phyloP scores from a whole-genome alignment of 2,797 vertebrate species.

The Sebastes glaucus region DNA sequence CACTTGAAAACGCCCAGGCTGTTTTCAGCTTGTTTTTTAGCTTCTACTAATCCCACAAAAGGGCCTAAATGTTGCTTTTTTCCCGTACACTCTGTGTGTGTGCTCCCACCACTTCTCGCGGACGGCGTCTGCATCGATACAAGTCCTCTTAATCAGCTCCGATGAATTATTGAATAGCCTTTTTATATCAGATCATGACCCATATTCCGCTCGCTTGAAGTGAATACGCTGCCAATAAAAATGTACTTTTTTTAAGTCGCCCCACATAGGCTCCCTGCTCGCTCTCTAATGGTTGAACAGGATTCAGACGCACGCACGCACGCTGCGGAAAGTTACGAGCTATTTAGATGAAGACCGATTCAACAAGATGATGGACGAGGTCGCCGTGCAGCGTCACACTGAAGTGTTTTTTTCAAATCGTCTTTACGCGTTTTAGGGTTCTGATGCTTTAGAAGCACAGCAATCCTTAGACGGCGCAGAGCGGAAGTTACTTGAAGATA shows the following conservation, averaged over 20 bases:
- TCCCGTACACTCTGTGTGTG: background rate
- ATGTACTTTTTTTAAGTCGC: conserved; percentile 62
- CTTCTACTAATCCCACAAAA: conserved; percentile 53
- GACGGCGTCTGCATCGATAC: conserved; percentile 60
- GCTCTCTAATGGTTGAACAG: conserved; percentile 7
- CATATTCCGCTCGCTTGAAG: conserved; percentile 72
- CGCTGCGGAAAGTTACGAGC: conserved; percentile 17
- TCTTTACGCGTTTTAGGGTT: background rate
- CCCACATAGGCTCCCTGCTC: conserved; percentile 56
- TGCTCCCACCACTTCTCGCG: conserved; percentile 25
- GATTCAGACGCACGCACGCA: conserved; percentile 26
- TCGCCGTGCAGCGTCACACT: background rate
- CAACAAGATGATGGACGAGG: conserved; percentile 27
- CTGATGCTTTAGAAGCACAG: background rate
- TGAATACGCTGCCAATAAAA: conserved; percentile 69
- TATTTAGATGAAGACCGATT: conserved; percentile 27
- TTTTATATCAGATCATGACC: conserved; percentile 81
- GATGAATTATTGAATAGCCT: conserved; percentile 79
- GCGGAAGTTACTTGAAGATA: conserved; percentile 21
- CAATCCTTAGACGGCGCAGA: background rate
- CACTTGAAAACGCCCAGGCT: background rate
- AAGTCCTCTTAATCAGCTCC: conserved; percentile 71
- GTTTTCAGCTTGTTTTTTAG: conserved; percentile 28
- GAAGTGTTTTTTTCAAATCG: background rate
- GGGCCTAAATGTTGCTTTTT: conserved; percentile 40